phyloP scores from a whole-genome alignment of 2,888 invertebrate genomes.

The Chrysolina oricalcia region DNA sequence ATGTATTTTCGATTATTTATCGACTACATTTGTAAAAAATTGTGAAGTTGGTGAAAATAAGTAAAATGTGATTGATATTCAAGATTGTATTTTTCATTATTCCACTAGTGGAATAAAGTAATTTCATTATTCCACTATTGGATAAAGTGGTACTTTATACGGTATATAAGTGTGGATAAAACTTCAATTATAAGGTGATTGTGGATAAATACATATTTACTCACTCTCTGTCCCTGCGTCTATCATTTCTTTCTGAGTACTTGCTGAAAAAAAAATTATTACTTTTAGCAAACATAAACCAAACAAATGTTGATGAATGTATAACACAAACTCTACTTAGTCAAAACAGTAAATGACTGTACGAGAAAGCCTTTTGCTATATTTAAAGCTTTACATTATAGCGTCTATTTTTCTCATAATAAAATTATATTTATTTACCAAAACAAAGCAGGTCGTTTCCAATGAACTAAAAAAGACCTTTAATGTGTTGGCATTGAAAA shows the following conservation, averaged over 20 bases:
- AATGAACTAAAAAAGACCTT: constrained; percentile 26
- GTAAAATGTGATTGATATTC: too few species aligned
- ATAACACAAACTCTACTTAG: background rate
- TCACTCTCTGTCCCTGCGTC: constrained; percentile 64
- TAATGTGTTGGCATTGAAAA: constrained; percentile 8
- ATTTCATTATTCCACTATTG: too few species aligned
- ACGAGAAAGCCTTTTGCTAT: constrained; percentile 55
- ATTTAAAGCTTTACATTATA: constrained; percentile 50
- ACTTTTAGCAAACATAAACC: background rate
- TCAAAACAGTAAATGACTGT: constrained; percentile 41
- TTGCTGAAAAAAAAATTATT: constrained; percentile 59
- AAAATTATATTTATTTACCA: constrained; percentile 46
- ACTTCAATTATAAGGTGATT: too few species aligned
- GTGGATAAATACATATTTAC: constrained; percentile 53
- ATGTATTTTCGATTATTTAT: too few species aligned
- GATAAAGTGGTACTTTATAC: too few species aligned
- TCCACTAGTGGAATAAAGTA: too few species aligned
- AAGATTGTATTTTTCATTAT: too few species aligned
- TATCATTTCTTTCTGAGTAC: constrained; percentile 64
- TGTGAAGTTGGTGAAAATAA: too few species aligned
- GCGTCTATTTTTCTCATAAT: constrained; percentile 50
- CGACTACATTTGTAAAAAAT: too few species aligned
- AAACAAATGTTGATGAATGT: background rate
- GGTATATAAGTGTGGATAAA: too few species aligned
- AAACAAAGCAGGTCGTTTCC: constrained; percentile 29